Base-by-base conservation (phyloP, 2,113 vertebrate species). In the Mormyrus lacerda region DNA sequence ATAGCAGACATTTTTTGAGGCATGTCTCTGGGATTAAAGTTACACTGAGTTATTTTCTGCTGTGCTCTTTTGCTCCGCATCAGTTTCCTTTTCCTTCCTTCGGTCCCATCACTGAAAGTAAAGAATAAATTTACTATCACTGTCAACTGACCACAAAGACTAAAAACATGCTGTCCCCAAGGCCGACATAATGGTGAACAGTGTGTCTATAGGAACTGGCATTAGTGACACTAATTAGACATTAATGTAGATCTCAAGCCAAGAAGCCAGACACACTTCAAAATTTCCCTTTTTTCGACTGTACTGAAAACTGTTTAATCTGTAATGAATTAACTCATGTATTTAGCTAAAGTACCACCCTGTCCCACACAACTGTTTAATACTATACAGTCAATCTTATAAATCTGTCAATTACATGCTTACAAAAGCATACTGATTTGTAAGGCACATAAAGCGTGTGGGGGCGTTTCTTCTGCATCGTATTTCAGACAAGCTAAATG, bases 41-140 rank as follows among this genome's bases (percentile, higher is more conserved):
- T 93, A 65, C 65, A 86, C 89, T 15, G 39, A 5, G 90, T 79
- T 90, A 89, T 89, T 91, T 91, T 91, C 91, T 82, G 73, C 39
- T 19, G 2, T n/a, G 21, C 76, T 89, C 51, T 45, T 31, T 85
- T 89, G 27, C 3, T 1, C 44, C 31, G 79, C 73, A 73, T 35
- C 83, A 27, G 55, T 53, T 44, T 86, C 39, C 24, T 50, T 45
- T 19, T 88, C 65, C 48, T 47, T 88, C 87, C 61, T 39, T 61
- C 53, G 24, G 3, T 19, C 24, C 21, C 39, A 84, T 84, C 69
- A n/a, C 42, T 65, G 24, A 31, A 47, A 85, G 53, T 17, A 39
- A 89, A 51, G 45, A 35, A 21, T 44, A 47, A 5, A 88, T 50
- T 51, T 48, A 27, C 31, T 53, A 73, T 27, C 87, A 87, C 35